Evolutionary conservation across 2,797 vertebrate species (phyloP).

Genomic region (Loris lydekkerianus): DNA sequence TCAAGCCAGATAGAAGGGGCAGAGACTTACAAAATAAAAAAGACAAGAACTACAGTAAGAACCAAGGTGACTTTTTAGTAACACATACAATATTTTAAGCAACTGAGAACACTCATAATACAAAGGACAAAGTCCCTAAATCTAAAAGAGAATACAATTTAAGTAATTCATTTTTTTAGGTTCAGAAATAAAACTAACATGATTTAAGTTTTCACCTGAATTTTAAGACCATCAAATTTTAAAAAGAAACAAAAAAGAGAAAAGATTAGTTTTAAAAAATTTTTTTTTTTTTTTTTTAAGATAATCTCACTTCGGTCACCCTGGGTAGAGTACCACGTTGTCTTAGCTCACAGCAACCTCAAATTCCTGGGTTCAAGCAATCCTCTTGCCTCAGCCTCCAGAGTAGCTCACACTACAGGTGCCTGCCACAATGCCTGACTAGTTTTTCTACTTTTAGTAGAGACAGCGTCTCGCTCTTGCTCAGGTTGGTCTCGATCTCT

Average conservation of each 20-base stretch:
- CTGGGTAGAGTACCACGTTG: no score
- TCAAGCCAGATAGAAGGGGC: neutral
- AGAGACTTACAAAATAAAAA: constrained; percentile 21
- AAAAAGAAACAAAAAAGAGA: neutral
- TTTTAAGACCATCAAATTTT: neutral
- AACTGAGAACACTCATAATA: neutral
- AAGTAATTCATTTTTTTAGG: constrained; percentile 19
- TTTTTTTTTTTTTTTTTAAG: no score
- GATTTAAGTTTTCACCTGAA: constrained; percentile 44
- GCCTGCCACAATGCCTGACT: no score
- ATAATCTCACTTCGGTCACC: no score
- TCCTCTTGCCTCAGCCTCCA: no score
- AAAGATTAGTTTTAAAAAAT: neutral
- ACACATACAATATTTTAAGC: neutral
- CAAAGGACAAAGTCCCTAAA: neutral
- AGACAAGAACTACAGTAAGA: neutral
- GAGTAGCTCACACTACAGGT: no score
- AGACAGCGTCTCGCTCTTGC: no score
- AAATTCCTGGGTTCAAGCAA: no score
- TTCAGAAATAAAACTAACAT: neutral
- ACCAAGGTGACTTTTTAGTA: neutral
- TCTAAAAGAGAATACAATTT: neutral
- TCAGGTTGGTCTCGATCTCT: no score
- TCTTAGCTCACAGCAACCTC: no score
- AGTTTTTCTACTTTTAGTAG: no score